These are phyloP conservation scores for Liasis olivaceus DNA, from an alignment of 2,797 vertebrate genomes.

Conservation along the genomic window DNA sequence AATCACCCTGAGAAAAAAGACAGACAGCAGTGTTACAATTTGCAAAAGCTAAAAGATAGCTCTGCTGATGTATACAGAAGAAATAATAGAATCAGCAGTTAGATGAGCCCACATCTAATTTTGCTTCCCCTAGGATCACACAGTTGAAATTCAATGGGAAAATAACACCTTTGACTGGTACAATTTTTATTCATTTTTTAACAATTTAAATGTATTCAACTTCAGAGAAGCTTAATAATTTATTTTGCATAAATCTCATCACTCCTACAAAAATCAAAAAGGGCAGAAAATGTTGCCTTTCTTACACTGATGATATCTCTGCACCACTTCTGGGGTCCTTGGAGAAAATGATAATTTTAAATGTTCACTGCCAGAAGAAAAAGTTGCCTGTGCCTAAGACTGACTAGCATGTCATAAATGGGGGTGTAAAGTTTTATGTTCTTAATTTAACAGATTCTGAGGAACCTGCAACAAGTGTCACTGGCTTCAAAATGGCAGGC, in stretches of 20 bases:
- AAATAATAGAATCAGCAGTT: neutral
- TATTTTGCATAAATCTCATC: neutral
- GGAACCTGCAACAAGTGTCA: neutral
- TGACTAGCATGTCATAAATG: neutral
- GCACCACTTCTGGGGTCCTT: neutral
- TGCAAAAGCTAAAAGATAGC: neutral
- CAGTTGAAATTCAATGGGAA: neutral
- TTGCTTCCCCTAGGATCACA: neutral
- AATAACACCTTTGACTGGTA: neutral
- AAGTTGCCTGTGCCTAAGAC: neutral
- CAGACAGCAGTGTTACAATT: neutral
- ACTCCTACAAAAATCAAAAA: neutral
- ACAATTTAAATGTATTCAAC: neutral
- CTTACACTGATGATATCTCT: neutral
- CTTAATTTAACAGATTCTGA: neutral
- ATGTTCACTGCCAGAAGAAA: neutral
- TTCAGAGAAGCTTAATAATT: neutral
- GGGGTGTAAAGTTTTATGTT: neutral
- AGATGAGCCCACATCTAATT: neutral
- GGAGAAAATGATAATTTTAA: neutral
- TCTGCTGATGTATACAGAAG: neutral
- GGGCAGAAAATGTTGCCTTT: neutral
- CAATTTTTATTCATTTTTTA: neutral
- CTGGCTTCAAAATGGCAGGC: neutral
- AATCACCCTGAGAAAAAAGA: conserved; percentile 69